phyloP scores from a whole-genome alignment of 1,140 invertebrate species.

The Drosophila ercepeae region DNA sequence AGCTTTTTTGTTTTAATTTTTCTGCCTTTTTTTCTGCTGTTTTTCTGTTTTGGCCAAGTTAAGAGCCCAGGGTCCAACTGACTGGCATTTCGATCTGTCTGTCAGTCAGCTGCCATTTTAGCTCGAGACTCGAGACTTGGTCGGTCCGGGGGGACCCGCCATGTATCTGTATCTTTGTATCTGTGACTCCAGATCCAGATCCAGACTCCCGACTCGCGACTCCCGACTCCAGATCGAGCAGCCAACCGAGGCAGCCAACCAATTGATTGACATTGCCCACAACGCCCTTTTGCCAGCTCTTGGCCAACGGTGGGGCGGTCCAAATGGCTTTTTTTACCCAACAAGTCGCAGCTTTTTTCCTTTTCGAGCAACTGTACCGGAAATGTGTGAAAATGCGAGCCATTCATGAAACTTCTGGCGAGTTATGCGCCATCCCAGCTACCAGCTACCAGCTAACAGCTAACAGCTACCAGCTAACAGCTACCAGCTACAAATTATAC shows the following conservation, averaged over 20 bases:
- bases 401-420: conserved; percentile 71
- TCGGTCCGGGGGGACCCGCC: too few species aligned
- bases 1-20: conserved; percentile 5
- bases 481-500: conserved; percentile 70
- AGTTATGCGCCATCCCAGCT: conserved; percentile 57
- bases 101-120: conserved; percentile 81
- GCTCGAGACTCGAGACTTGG: conserved; percentile 55
- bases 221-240: conserved; percentile 4
- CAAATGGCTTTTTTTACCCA: conserved; percentile 1
- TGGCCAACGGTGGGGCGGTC: conserved; percentile 34
- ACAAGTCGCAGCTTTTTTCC: conserved; percentile 22
- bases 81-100: conserved; percentile 78
- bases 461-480: too few species aligned
- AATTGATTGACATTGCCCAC: conserved; percentile 81
- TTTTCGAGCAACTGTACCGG: conserved; percentile 68
- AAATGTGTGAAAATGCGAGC: conserved; percentile 66
- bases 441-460: too few species aligned
- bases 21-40: neutral
- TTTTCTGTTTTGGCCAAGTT: conserved; percentile 4
- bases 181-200: neutral
- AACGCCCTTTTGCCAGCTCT: conserved; percentile 63
- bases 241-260: conserved; percentile 59
- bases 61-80: conserved; percentile 35
- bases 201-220: too few species aligned
- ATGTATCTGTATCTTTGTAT: neutral